phyloP scores from a whole-genome alignment of 2,113 vertebrate genomes.

The Gymnocephalus cernua region DNA sequence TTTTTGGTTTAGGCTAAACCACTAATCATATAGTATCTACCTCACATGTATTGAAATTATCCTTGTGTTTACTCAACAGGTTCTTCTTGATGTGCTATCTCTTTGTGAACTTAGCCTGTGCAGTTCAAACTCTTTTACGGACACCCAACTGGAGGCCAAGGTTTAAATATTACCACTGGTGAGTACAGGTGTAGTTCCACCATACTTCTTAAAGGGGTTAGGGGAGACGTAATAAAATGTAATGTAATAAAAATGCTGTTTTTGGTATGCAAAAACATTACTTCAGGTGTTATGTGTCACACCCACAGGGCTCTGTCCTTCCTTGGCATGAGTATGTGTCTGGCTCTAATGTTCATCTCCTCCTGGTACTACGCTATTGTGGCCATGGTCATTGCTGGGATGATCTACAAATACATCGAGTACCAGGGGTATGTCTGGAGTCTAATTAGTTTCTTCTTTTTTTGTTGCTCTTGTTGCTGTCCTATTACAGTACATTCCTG shows the following conservation, averaged over 20 bases:
- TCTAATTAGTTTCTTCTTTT: not conserved
- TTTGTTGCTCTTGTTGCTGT: not conserved
- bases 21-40: not conserved
- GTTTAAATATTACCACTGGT: constrained; percentile 99
- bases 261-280: not conserved
- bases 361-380: constrained; percentile 99
- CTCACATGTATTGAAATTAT: not conserved
- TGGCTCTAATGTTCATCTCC: constrained; percentile 98
- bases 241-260: not conserved
- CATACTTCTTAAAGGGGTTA: not conserved
- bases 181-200: constrained; percentile 61
- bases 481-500: not conserved
- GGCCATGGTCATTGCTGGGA: constrained; percentile 97
- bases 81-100: constrained; percentile 99
- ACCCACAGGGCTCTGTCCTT: constrained; percentile 93
- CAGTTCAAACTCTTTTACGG: constrained; percentile 94
- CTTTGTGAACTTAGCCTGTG: constrained; percentile 98
- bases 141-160: constrained; percentile 98
- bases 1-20: not conserved
- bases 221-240: too few species aligned
- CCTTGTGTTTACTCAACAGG: constrained; percentile 79
- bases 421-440: constrained; percentile 93
- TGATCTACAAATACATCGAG: constrained; percentile 99
- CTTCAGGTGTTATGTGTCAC: constrained; percentile 6
- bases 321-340: constrained; percentile 97